These are phyloP conservation scores for Melanaphis sacchari DNA, from an alignment of 1,140 invertebrate species.

Conservation along the genomic window DNA sequence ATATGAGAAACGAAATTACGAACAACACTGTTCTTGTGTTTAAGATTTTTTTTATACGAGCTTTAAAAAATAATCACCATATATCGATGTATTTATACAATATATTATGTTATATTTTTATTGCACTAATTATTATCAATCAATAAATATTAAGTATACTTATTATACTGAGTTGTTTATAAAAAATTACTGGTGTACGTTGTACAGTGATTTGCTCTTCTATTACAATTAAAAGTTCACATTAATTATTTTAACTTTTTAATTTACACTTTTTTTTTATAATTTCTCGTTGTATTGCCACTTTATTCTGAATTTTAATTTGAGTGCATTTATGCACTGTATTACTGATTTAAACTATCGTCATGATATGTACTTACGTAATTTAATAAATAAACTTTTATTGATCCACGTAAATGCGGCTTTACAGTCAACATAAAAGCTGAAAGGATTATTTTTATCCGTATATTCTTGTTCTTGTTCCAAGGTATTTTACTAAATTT, in stretches of 20 bases:
- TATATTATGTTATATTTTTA: background rate
- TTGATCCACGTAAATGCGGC: background rate
- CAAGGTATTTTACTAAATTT: background rate
- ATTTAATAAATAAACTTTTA: background rate
- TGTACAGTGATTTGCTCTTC: background rate
- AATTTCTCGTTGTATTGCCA: background rate
- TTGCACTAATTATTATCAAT: background rate
- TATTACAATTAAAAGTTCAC: background rate
- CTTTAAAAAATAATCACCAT: background rate
- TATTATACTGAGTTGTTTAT: background rate
- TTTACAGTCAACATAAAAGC: background rate
- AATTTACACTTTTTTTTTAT: background rate
- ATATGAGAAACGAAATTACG: constrained; percentile 8
- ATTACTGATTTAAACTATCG: background rate
- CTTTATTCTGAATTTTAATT: background rate
- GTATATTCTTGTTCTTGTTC: background rate
- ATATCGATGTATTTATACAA: background rate
- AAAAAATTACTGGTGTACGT: background rate
- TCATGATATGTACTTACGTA: background rate
- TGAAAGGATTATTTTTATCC: background rate
- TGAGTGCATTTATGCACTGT: background rate
- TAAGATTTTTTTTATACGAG: background rate
- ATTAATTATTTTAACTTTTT: background rate
- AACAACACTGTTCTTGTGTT: background rate
- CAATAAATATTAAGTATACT: background rate